phyloP scores from a whole-genome alignment of 2,888 invertebrate genomes.

The Pristionchus entomophagus region DNA sequence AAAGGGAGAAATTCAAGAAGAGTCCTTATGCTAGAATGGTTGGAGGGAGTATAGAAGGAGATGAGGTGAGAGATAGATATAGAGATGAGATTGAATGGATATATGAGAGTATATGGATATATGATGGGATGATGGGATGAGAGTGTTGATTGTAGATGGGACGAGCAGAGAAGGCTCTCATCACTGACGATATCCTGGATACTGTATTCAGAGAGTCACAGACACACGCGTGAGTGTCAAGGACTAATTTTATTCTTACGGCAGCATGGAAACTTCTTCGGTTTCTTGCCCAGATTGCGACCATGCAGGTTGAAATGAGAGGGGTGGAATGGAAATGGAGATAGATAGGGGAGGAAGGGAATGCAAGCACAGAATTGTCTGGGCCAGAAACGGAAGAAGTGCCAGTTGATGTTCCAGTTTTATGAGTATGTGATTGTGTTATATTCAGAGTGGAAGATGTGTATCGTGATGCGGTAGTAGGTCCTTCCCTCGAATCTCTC shows the following conservation, averaged over 20 bases:
- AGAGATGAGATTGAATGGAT: background rate
- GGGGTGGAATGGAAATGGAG: background rate
- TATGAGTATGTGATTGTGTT: background rate
- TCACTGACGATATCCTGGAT: constrained; percentile 64
- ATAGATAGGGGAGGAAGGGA: too few relatives aligned
- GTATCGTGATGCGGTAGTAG: constrained; percentile 25
- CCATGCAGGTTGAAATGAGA: background rate
- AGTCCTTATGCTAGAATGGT: constrained; percentile 66
- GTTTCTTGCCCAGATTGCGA: too few relatives aligned
- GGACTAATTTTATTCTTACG: background rate
- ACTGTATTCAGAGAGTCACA: constrained; percentile 59
- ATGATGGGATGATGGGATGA: too few relatives aligned
- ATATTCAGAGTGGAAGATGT: background rate
- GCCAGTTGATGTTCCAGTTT: background rate
- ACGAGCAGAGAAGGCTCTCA: constrained; percentile 49
- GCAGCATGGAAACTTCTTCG: background rate
- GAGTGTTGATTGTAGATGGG: constrained; percentile 47
- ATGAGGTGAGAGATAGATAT: background rate
- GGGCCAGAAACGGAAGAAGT: background rate
- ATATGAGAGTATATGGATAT: background rate
- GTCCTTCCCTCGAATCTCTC: constrained; percentile 69
- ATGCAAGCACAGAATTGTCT: too few relatives aligned
- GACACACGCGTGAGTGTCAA: background rate
- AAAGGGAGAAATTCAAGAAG: constrained; percentile 66
- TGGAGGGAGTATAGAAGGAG: constrained; percentile 51